Percentiles rank a stretch among this genome's conserved stretches.
These are phyloP conservation scores for Fistularia tabacaria DNA, from an alignment of 2,797 vertebrate species.

Conservation along the genomic window DNA sequence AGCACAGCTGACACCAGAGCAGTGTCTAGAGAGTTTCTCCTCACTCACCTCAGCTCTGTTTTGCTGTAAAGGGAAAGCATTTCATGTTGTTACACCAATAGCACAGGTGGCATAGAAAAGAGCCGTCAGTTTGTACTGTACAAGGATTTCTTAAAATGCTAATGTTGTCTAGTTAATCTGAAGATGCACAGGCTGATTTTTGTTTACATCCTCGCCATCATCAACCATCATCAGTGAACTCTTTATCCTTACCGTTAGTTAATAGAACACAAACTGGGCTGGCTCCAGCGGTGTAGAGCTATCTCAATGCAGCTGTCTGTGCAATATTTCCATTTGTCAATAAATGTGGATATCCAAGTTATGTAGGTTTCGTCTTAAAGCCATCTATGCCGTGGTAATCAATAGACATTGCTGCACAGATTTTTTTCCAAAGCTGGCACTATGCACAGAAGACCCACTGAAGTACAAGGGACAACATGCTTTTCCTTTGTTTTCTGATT, in stretches of 20 bases:
- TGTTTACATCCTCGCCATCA: slow-evolving; percentile 53
- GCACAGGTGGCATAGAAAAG: slow-evolving; percentile 27
- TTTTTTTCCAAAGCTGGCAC: slow-evolving; percentile 47
- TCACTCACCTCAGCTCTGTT: slow-evolving; percentile 31
- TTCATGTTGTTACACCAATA: slow-evolving; percentile 40
- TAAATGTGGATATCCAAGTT: slow-evolving; percentile 50
- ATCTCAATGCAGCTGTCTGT: slow-evolving; percentile 47
- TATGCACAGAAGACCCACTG: slow-evolving; percentile 40
- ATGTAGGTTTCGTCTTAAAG: slow-evolving; percentile 57
- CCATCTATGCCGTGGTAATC: slow-evolving; percentile 46
- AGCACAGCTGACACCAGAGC: slow-evolving; percentile 55
- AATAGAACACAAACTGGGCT: slow-evolving; percentile 62
- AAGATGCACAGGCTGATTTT: slow-evolving; percentile 45
- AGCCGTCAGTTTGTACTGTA: slow-evolving; percentile 33
- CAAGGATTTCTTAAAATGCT: slow-evolving; percentile 26
- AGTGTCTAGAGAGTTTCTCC: slow-evolving; percentile 36
- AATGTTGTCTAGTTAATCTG: slow-evolving; percentile 33
- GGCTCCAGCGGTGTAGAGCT: slow-evolving; percentile 62
- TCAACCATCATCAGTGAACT: slow-evolving; percentile 16
- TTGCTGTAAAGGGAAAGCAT: slow-evolving; percentile 50
- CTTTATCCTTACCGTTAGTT: slow-evolving; percentile 49
- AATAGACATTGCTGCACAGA: slow-evolving; percentile 48
- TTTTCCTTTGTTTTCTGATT: slow-evolving; percentile 9
- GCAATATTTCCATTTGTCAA: slow-evolving; percentile 61
- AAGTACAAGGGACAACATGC: slow-evolving; percentile 57